Evolutionary conservation across 30 jellyfish, hydroid and myxozoan species (phyloP).

Genomic region (Hydractinia symbiolongicarpus): DNA sequence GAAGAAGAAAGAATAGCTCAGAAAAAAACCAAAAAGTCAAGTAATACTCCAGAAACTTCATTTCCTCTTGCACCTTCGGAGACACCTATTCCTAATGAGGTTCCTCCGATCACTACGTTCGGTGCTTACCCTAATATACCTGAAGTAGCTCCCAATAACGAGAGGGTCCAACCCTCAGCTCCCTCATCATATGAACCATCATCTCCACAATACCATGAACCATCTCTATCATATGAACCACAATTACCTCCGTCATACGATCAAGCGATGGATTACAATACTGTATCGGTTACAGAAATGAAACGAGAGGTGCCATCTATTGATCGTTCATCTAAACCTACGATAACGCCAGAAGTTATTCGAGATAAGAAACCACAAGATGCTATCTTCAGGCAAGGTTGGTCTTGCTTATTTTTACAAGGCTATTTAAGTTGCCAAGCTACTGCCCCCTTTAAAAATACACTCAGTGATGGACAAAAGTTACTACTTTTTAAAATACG

Average conservation of each 20-base stretch:
- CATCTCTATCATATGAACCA: conserved; percentile 12
- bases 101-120: neutral
- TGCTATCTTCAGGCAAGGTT: neutral
- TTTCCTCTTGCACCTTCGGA: neutral
- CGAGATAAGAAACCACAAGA: conserved; percentile 4
- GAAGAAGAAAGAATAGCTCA: neutral
- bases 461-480: neutral
- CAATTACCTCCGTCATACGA: neutral
- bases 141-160: neutral
- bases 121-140: neutral
- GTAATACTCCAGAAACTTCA: neutral
- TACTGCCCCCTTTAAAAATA: neutral
- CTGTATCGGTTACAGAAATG: neutral
- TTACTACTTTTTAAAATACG: no score
- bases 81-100: neutral
- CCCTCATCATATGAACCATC: conserved; percentile 5
- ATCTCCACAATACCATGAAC: neutral
- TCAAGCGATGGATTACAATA: neutral
- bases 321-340: conserved; percentile 17
- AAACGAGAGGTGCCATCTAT: neutral
- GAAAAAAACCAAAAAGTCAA: neutral
- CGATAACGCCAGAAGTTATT: neutral
- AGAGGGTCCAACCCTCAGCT: conserved; percentile 11
- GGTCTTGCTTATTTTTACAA: neutral
- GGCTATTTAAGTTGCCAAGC: neutral